Evolutionary conservation across 1,140 invertebrate species (phyloP).

Genomic region (Doryteuthis pealeii): DNA sequence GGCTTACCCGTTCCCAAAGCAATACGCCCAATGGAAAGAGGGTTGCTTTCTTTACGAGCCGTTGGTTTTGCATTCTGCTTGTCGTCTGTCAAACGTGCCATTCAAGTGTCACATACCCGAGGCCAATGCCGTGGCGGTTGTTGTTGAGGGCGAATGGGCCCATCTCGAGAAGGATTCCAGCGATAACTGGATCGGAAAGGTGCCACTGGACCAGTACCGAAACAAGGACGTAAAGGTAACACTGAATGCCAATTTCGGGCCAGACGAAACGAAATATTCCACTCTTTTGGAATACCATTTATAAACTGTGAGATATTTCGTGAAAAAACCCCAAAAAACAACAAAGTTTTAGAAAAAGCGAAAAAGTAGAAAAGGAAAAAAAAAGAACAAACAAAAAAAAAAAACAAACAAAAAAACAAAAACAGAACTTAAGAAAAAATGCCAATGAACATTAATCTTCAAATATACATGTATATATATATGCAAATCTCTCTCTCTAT

Average conservation of each 20-base stretch:
- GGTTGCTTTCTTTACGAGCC: slow-evolving; percentile 53
- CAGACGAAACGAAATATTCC: slow-evolving; percentile 45
- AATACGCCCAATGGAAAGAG: slow-evolving; percentile 59
- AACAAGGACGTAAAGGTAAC: slow-evolving; percentile 47
- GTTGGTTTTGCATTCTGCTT: slow-evolving; percentile 36
- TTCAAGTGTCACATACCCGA: slow-evolving; percentile 47
- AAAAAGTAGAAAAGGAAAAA: too few species aligned
- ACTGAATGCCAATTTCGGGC: slow-evolving; percentile 49
- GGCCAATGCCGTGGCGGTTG: slow-evolving; percentile 50
- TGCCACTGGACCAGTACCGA: slow-evolving; percentile 38
- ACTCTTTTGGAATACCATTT: slow-evolving; percentile 54
- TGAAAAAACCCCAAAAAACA: too few species aligned
- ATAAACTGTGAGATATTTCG: slow-evolving; percentile 15
- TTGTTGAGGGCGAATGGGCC: slow-evolving; percentile 51
- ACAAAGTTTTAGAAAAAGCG: too few species aligned
- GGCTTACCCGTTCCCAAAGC: slow-evolving; percentile 49
- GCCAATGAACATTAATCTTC: too few species aligned
- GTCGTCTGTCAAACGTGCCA: slow-evolving; percentile 32
- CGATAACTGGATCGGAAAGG: slow-evolving; percentile 41
- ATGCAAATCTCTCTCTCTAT: too few species aligned
- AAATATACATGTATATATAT: too few species aligned
- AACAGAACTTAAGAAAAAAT: too few species aligned
- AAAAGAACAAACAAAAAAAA: too few species aligned
- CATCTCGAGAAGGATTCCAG: slow-evolving; percentile 46
- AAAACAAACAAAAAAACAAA: too few species aligned